Base-by-base conservation (phyloP, 2,113 vertebrate species). In the Cyprinodon brontotheroides region DNA sequence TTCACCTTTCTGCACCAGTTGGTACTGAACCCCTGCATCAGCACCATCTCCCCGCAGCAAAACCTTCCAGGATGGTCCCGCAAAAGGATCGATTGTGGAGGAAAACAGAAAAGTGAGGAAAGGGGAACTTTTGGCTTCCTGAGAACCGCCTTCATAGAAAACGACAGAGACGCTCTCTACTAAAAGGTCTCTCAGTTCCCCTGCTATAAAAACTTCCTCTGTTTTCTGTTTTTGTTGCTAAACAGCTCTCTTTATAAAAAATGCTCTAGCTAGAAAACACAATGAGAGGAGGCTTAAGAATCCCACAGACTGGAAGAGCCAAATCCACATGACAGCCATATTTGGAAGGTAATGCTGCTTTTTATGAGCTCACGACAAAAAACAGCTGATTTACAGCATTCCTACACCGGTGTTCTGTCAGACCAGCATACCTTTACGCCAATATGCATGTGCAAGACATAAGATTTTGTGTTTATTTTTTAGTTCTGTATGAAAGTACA, bases 31-130 rank as follows among this genome's bases (percentile, higher is more conserved):
- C 98, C n/a, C 61, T 94, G 93, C 11, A 99, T 90, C 0, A 97
- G 88, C 29, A 99, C 89, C 91, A 96, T 92, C 61, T 96, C 92
- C 22, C 96, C 97, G 95, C 59, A 81, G 68, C 86, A n/a, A 99
- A 59, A 11, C 94, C 95, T 5, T 93, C 95, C 67, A 94, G 87
- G 83, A 99, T 95, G 3, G 96, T 97, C 59, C 95, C 95, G 94
- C 85, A 68, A 95, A 97, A 0, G 97, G 70, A 97, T 80, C 8
- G 12, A 20, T 97, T 98, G 81, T 11, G 60, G 68, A 8, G 17
- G 2, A 4, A 48, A 6, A 65, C 43, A 45, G 48, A 66, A 48
- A 61, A 36, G 69, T n/a, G 45, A 62, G 48, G 65, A 75, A 22
- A 2, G n/a, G 50, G 8, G 20, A 57, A 9, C 17, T n/a, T 20